Conservation (phyloP, 2,797 vertebrate species). For the Mormyrus proboscirostris region DNA sequence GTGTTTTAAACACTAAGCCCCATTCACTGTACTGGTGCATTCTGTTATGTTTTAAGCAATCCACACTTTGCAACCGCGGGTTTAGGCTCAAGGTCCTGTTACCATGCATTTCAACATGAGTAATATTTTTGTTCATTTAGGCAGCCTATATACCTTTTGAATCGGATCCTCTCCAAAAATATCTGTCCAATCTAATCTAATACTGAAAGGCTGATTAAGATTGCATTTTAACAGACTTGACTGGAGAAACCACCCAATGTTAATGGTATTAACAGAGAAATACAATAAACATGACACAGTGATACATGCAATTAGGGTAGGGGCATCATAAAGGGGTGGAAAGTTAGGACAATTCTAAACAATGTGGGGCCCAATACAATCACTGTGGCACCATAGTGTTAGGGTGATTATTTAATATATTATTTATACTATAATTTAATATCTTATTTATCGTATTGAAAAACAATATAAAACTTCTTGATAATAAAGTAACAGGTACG, state of each 20-base stretch:
- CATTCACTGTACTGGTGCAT: not conserved
- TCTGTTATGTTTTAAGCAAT: not conserved
- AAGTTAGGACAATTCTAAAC: not conserved
- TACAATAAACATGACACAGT: not conserved
- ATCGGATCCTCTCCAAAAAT: not conserved
- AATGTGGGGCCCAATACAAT: not conserved
- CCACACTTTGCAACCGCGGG: not conserved
- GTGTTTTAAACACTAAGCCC: not conserved
- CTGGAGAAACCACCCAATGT: not conserved
- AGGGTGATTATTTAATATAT: not conserved
- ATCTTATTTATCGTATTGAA: not conserved
- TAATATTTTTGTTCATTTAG: not conserved
- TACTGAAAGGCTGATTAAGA: not conserved
- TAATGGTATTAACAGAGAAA: not conserved
- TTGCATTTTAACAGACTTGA: not conserved
- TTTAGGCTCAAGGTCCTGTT: not conserved
- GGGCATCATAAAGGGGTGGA: not conserved
- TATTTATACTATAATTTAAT: not conserved
- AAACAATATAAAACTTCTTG: not conserved
- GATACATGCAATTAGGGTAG: not conserved
- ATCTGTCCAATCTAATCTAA: not conserved
- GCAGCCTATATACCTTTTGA: not conserved
- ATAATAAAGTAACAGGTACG: not conserved
- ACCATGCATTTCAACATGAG: not conserved
- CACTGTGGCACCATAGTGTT: not conserved